Base-by-base conservation (phyloP, 2,797 vertebrate species). In the Cebuella pygmaea region DNA sequence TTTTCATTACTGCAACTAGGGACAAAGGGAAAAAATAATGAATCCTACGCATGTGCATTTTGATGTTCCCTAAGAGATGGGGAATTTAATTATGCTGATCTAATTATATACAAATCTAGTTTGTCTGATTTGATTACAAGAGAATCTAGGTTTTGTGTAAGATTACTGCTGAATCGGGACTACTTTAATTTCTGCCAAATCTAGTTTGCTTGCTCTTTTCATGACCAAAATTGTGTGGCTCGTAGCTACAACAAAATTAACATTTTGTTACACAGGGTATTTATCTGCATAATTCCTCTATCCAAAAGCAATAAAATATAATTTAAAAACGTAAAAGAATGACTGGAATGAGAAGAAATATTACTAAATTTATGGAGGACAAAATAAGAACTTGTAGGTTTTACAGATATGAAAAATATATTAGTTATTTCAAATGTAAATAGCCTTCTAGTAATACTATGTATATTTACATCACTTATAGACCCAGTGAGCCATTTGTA, bases 71-170 rank as follows among this genome's bases (percentile, higher is more conserved):
- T 89, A 84, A 96, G 97, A 97, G 97, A 97, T 74, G 76, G 76
- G 86, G 75, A 97, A 98, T 98, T 97, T 97, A 97, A 98, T 98
- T 98, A 98, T 75, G 88, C 85, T 97, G 94, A 98, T 97, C 92
- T 97, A 97, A 98, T 98, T 98, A 97, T 94, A 33, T 92, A 88
- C 93, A 96, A 97, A 97, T 94, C 88, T 93, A 94, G 83, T 97
- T 97, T 97, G 96, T 93, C 92, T 97, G 97, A 97, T 97, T 96
- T 98, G 95, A 98, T 98, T 98, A 98, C 96, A 97, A 85, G 67
- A 36, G 52, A 97, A 90, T 91, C 96, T 94, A 93, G 93, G 90
- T 96, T 98, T 96, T 97, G 97, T 97, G 93, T 97, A 94, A 95
- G 95, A 94, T 97, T 97, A 97, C 95, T 97, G 97, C 97, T 98